Base-by-base conservation (phyloP, 2,888 invertebrate genomes). In the Rhyacophila evoluta region DNA sequence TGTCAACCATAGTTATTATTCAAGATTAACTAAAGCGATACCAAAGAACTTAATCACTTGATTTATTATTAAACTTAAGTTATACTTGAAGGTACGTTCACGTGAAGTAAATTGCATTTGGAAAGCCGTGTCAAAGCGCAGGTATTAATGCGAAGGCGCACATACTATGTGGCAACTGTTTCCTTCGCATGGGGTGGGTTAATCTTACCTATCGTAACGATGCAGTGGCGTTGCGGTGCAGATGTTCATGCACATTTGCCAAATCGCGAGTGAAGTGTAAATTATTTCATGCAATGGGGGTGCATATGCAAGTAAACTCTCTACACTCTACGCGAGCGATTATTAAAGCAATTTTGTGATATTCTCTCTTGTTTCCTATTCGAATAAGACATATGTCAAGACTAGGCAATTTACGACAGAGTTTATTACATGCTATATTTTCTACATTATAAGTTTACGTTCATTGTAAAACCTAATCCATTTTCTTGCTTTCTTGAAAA, bases 211-310 rank as follows among this genome's bases (percentile, higher is more conserved):
- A 12, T 10, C 39, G 29, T 70, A 25, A 55, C 55, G 70, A 38
- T 72, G 73, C 70, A 76, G 70, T 41, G 77, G 69, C 72, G 74
- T 77, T 77, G 67, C 39, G 68, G 71, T 71, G 55, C 80, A 80
- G 76, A 74, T 79, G 55, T 19, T 55, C 68, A 69, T 68, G 80
- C 77, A 70, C 77, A 77, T 77, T 77, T 77, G 72, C 72, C 80
- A 79, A 79, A 79, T 79, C 77, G 55, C 77, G 72, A 80, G 72
- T 74, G 71, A 77, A 74, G 71, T 74, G 80, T 74, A 80, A 80
- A 80, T 77, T 80, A 80, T 77, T 77, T 80, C 74, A 77, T 67
- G 41, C 72, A 75, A 71, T 70, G 67, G 67, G 67, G 72, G 33
- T 68, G 39, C 8, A 74, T 67, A 55, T 74, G 74, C 55, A 55